phyloP scores from a whole-genome alignment of 2,113 vertebrate genomes.

The Cairina moschata region DNA sequence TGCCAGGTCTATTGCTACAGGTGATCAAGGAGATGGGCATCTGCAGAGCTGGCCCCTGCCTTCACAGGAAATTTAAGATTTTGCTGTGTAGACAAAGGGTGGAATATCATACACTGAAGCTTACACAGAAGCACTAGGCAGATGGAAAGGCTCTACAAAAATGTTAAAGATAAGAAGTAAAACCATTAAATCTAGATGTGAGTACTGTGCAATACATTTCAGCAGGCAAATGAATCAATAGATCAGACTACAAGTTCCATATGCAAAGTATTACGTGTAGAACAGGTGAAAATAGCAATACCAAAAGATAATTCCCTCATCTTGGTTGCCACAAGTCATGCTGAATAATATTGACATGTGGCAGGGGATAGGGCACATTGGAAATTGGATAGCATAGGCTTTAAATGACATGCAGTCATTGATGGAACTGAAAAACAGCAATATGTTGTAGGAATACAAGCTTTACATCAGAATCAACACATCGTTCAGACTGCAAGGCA shows the following conservation, averaged over 20 bases:
- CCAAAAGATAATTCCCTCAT: neutral
- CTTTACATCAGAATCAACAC: no score
- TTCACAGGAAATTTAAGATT: neutral
- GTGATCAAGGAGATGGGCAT: no score
- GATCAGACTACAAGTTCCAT: neutral
- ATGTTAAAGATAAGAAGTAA: neutral
- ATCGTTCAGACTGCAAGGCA: no score
- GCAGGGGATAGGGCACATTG: no score
- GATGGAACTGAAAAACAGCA: no score
- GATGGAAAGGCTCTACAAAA: neutral
- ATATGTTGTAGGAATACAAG: no score
- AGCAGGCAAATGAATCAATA: neutral
- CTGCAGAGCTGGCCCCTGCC: neutral
- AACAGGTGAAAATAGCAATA: neutral
- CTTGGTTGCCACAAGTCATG: neutral
- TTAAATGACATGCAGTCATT: no score
- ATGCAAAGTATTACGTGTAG: neutral
- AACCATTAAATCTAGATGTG: neutral
- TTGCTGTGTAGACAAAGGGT: neutral
- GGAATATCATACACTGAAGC: neutral
- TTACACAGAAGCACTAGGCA: neutral
- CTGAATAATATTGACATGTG: no score
- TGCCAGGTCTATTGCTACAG: no score
- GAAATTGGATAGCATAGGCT: no score
- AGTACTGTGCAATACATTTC: neutral